phyloP scores from a whole-genome alignment of 1,140 invertebrate genomes.

The Neelides sp. region DNA sequence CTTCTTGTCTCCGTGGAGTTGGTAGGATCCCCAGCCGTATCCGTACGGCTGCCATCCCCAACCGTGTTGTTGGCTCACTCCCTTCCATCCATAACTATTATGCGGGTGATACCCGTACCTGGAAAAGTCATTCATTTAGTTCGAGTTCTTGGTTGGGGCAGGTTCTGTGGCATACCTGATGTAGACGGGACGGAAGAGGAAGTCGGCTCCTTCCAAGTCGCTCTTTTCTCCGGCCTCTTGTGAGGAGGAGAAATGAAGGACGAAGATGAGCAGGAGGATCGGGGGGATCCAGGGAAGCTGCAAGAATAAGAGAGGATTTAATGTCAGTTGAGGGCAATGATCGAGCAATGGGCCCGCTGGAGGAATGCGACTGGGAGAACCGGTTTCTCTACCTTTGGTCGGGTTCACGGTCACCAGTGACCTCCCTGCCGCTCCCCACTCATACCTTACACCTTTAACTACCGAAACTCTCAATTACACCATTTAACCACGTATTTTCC shows the following conservation, averaged over 20 bases:
- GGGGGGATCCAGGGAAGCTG: constrained; percentile 12
- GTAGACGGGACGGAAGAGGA: constrained; percentile 31
- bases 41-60: constrained; percentile 19
- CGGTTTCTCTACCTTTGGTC: constrained; percentile 23
- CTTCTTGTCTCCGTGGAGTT: constrained; percentile 18
- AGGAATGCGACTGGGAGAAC: constrained; percentile 20
- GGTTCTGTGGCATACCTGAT: constrained; percentile 17
- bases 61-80: constrained; percentile 3
- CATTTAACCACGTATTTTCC: too few relatives aligned
- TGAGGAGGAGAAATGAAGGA: constrained; percentile 2
- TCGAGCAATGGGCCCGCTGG: background rate
- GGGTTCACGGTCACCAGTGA: constrained; percentile 23
- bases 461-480: too few relatives aligned
- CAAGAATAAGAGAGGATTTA: constrained; percentile 3
- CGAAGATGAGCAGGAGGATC: constrained; percentile 8
- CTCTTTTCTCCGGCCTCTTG: constrained; percentile 24
- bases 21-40: constrained; percentile 31
- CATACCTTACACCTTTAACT: too few relatives aligned
- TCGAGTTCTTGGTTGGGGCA: background rate
- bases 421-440: too few relatives aligned
- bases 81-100: constrained; percentile 29
- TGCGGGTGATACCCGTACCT: constrained; percentile 30
- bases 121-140: constrained; percentile 1
- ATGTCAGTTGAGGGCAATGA: background rate
- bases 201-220: constrained; percentile 30